Evolutionary conservation across 2,888 invertebrate species (phyloP), one percentile per base, ranked within the genome.

Genomic region (Arrhopalites spinosus): DNA sequence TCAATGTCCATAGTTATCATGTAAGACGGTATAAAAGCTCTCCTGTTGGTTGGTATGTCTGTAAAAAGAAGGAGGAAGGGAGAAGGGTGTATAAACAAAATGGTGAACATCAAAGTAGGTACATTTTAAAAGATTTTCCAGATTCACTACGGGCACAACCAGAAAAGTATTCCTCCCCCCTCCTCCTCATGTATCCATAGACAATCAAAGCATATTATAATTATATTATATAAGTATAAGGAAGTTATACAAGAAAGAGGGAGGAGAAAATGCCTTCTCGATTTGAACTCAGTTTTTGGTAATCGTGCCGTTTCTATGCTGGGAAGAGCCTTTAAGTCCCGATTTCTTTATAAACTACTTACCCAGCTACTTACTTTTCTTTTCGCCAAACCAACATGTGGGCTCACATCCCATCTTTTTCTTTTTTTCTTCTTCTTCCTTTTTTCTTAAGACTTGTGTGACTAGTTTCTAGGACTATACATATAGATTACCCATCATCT

Each of bases 241-340:
- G 36, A 11, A 7, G 36, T 3, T 50, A 50, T 17, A n/a, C 15
- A 50, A 2, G 50, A 50, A 15, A 17, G 50, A 50, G 50, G n/a
- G n/a, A 50, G 50, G 50, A 50, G 50, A 50, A 50, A n/a, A 17
- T 61, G 20, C 25, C 59, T 61, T 61, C 25, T 61, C 23, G 59
- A 61, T 61, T 61, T 61, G 59, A 61, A 61, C 59, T 61, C 27
- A n/a, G 13, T 68, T 68, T 50, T 25, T 66, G 69, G 69, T 75
- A 75, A 75, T 75, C 68, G 45, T 27, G 70, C 74, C 61, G 50
- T 75, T 75, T 75, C 74, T 70, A 75, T 75, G 43, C 74, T 61
- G 43, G 50, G 27, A 47, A 70, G 74, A 74, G 47, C 68, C 36
- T 36, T 68, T 68, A 68, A 68, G 68, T 68, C 25, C 50, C 68